Evolutionary conservation across 2,888 invertebrate genomes (phyloP).

Genomic region (Ecliptopera silaceata): DNA sequence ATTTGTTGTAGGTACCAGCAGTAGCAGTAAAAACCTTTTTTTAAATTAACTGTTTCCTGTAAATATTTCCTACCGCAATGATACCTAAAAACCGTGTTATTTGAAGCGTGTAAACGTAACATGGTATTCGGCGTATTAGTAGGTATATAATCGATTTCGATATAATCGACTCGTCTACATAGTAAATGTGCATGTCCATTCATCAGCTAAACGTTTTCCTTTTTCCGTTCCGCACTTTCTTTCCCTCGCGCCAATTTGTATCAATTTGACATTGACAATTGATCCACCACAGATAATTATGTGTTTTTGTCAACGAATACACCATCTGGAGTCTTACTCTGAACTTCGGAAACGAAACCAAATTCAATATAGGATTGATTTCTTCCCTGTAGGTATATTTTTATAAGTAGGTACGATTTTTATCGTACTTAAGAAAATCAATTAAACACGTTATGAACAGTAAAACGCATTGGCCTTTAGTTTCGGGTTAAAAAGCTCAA

Average conservation of each 20-base stretch:
- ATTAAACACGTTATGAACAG: too few species aligned
- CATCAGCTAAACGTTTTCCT: constrained; percentile 25
- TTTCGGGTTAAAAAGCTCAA: not conserved
- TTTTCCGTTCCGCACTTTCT: constrained; percentile 34
- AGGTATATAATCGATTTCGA: constrained; percentile 29
- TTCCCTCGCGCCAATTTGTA: constrained; percentile 23
- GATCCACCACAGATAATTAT: constrained; percentile 2
- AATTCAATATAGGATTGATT: too few species aligned
- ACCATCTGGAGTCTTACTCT: too few species aligned
- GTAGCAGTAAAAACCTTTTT: not conserved
- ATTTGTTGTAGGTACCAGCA: not conserved
- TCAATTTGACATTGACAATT: constrained; percentile 20
- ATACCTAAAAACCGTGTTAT: constrained; percentile 13
- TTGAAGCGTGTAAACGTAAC: constrained; percentile 27
- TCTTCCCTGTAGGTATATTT: too few species aligned
- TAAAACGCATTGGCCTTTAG: too few species aligned
- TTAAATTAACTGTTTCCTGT: not conserved
- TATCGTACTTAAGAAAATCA: too few species aligned
- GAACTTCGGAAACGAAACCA: too few species aligned
- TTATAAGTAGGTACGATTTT: too few species aligned
- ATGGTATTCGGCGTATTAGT: constrained; percentile 20
- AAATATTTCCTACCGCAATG: not conserved
- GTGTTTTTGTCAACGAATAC: too few species aligned
- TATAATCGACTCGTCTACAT: constrained; percentile 23
- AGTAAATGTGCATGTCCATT: constrained; percentile 8